Conservation (phyloP, 2,113 vertebrate species). For the Nymphicus hollandicus region DNA sequence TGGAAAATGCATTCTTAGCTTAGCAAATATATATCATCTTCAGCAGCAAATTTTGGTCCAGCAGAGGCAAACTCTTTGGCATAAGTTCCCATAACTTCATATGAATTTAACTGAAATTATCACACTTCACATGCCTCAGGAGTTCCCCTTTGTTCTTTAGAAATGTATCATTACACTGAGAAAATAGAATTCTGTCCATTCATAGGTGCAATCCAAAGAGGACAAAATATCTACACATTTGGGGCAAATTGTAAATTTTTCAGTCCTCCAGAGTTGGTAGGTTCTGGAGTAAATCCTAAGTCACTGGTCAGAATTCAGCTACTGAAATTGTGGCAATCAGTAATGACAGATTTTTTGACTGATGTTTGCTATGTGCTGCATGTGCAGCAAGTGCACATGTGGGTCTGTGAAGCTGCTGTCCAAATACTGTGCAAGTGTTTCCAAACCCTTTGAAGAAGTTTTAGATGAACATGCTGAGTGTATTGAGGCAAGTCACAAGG, state of each 20-base stretch:
- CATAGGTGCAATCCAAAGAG: background rate
- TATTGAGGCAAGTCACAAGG: background rate
- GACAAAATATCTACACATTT: background rate
- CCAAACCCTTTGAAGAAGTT: background rate
- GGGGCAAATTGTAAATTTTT: background rate
- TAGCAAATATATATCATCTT: conserved; percentile 1
- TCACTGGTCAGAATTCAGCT: background rate
- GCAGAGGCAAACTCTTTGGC: background rate
- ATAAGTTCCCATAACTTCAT: background rate
- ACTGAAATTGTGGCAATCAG: background rate
- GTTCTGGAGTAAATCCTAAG: background rate
- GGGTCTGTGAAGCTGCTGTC: background rate
- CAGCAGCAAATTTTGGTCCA: background rate
- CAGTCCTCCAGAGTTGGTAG: background rate
- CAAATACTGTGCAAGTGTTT: background rate
- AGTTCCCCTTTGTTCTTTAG: background rate
- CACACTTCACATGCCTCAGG: background rate
- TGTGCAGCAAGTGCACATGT: background rate
- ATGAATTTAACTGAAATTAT: conserved; percentile 4
- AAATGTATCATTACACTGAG: background rate
- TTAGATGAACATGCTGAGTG: background rate
- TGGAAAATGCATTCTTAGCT: conserved; percentile 22
- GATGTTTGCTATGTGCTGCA: background rate
- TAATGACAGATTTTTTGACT: background rate
- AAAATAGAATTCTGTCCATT: background rate